Conservation (phyloP, 2,888 invertebrate genomes). For the Megalurothrips usitatus region DNA sequence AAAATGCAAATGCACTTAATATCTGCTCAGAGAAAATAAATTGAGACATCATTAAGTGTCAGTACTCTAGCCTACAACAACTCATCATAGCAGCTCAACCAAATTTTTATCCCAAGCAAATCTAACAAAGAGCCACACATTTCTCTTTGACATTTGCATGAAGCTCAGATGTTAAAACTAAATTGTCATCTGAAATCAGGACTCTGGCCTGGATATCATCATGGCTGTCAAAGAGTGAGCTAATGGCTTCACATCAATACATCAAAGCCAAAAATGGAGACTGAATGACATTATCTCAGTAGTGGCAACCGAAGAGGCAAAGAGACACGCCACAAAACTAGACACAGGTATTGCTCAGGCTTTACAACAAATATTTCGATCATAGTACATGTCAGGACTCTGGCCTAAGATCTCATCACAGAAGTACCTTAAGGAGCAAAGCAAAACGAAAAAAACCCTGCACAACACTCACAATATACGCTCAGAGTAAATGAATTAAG, state of each 20-base stretch:
- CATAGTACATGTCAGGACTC: neutral
- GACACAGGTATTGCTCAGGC: too few relatives aligned
- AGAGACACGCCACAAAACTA: too few relatives aligned
- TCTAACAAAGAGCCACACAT: too few relatives aligned
- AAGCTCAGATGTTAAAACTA: neutral
- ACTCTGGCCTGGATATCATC: neutral
- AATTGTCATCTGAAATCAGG: neutral
- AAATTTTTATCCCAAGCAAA: neutral
- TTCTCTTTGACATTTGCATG: neutral
- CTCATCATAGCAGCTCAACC: neutral
- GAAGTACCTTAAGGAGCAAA: too few relatives aligned
- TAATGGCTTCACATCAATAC: neutral
- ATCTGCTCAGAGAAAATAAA: too few relatives aligned
- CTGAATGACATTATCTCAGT: neutral
- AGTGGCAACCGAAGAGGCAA: too few relatives aligned
- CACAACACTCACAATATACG: too few relatives aligned
- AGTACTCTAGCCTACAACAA: neutral
- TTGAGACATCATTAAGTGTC: neutral
- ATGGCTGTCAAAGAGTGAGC: neutral
- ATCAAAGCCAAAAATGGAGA: neutral
- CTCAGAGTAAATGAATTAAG: too few relatives aligned
- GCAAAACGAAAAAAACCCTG: too few relatives aligned
- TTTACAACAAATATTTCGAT: neutral
- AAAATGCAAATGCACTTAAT: neutral
- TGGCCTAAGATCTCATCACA: too few relatives aligned